Conservation (phyloP, 2,113 vertebrate genomes). For the Holacanthus passer region DNA sequence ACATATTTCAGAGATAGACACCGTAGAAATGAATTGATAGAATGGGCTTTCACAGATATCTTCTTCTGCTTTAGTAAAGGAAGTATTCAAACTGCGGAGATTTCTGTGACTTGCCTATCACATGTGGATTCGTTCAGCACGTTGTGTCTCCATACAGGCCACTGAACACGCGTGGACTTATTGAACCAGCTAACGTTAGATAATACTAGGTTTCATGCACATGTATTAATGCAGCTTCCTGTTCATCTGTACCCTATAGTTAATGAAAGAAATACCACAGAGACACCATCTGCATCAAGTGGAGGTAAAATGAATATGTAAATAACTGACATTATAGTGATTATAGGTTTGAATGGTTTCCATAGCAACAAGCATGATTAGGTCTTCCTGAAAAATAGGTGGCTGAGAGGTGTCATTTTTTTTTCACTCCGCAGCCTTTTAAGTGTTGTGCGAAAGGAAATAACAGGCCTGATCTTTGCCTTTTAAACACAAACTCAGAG, state of each 20-base stretch:
- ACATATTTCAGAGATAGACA: neutral
- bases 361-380: conserved; percentile 39
- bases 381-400: neutral
- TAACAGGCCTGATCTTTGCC: conserved; percentile 6
- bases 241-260: neutral
- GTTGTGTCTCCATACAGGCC: neutral
- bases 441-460: neutral
- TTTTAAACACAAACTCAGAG: conserved; percentile 31
- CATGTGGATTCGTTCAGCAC: neutral
- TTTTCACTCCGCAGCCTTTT: neutral
- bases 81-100: neutral
- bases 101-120: neutral
- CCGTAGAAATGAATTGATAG: neutral
- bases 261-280: neutral
- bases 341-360: conserved; percentile 38
- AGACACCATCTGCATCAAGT: conserved; percentile 29
- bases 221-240: neutral
- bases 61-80: neutral
- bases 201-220: conserved; percentile 18
- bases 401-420: neutral
- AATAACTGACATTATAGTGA: conserved; percentile 7
- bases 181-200: neutral
- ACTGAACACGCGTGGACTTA: conserved; percentile 1
- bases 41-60: neutral
- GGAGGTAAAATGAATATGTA: conserved; percentile 28